A percentile compares a stretch with the other conserved stretches of the same genome.
Evolutionary conservation across 2,888 invertebrate genomes (phyloP).

Genomic region (Volucella inanis): DNA sequence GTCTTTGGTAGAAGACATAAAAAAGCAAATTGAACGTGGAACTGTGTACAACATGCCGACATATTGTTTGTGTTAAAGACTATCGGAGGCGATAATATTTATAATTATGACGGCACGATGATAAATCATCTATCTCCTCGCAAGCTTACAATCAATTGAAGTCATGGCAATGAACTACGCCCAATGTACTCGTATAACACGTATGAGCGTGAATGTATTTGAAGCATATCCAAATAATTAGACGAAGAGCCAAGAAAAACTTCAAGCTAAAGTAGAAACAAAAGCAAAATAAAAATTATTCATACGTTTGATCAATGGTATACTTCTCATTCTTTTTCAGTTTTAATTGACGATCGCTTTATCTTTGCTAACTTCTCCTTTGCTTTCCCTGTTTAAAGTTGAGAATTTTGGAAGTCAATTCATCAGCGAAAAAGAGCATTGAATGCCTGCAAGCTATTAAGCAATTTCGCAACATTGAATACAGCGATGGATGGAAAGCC

Average conservation of each 20-base stretch:
- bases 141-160: constrained; percentile 39
- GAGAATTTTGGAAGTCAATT: background rate
- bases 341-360: constrained; percentile 61
- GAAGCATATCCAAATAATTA: constrained; percentile 56
- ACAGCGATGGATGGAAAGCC: background rate
- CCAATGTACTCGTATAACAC: constrained; percentile 13
- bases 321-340: background rate
- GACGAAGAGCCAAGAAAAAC: constrained; percentile 11
- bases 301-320: constrained; percentile 56
- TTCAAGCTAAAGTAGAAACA: constrained; percentile 5
- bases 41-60: background rate
- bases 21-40: constrained; percentile 22
- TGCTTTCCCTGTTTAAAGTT: constrained; percentile 7
- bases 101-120: constrained; percentile 53
- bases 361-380: constrained; percentile 42
- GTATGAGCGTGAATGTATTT: constrained; percentile 6
- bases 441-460: background rate
- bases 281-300: constrained; percentile 57
- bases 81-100: constrained; percentile 33
- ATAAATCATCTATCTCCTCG: constrained; percentile 42
- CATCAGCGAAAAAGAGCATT: background rate
- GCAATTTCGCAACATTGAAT: background rate
- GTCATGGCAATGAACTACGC: constrained; percentile 44
- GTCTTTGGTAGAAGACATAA: background rate
- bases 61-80: constrained; percentile 15